These are phyloP conservation scores for Dunckerocampus dactyliophorus DNA, from an alignment of 2,113 vertebrate species.

Conservation along the genomic window DNA sequence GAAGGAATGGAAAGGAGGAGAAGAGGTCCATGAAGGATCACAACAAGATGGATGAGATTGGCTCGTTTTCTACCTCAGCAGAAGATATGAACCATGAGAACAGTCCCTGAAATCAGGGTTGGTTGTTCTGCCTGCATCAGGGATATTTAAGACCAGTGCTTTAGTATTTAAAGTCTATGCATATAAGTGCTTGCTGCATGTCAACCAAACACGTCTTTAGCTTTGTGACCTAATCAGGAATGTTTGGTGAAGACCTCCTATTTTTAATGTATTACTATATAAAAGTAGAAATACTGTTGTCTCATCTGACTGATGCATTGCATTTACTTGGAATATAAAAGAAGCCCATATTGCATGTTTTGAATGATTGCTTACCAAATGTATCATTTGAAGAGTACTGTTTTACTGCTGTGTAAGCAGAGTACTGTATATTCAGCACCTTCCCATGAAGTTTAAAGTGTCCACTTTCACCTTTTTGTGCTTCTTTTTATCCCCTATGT, in stretches of 20 bases:
- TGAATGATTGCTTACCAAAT: constrained; percentile 2
- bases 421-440: too few species aligned
- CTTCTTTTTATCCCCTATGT: neutral
- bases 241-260: neutral
- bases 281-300: neutral
- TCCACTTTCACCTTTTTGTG: neutral
- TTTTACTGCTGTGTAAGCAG: too few species aligned
- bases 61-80: neutral
- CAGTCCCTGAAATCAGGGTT: neutral
- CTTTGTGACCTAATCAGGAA: neutral
- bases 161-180: neutral
- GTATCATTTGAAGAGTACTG: neutral
- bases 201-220: neutral
- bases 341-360: neutral
- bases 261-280: neutral
- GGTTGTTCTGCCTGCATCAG: neutral
- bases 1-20: constrained; percentile 39
- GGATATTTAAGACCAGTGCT: neutral
- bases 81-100: neutral
- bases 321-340: neutral
- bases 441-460: neutral
- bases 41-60: constrained; percentile 20
- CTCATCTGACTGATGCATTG: neutral
- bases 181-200: neutral
- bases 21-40: neutral